Evolutionary conservation across 1,140 invertebrate species (phyloP).

Genomic region (Zeugodacus cucurbitae): DNA sequence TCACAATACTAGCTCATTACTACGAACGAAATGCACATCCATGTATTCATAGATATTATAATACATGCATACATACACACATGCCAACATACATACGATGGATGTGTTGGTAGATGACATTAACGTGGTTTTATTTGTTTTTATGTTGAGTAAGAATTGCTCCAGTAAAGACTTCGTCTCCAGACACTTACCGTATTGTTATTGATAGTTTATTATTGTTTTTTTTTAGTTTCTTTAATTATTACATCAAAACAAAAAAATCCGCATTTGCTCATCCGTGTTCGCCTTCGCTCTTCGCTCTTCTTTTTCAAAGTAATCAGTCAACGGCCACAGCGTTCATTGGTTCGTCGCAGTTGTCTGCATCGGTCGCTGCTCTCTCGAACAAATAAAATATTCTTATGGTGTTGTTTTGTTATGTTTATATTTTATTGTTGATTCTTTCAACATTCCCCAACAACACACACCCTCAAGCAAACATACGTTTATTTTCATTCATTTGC

Average conservation of each 20-base stretch:
- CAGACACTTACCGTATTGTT: background rate
- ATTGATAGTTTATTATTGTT: conserved; percentile 24
- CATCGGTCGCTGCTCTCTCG: conserved; percentile 28
- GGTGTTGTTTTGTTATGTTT: conserved; percentile 22
- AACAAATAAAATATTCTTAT: background rate
- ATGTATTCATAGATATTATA: background rate
- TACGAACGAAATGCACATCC: background rate
- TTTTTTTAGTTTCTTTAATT: background rate
- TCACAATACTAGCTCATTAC: conserved; percentile 42
- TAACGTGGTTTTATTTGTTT: background rate
- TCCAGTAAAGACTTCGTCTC: too few species aligned
- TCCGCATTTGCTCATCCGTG: background rate
- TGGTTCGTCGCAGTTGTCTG: background rate
- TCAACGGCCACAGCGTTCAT: background rate
- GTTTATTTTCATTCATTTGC: conserved; percentile 37
- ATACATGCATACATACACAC: background rate
- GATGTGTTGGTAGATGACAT: background rate
- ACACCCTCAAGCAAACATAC: background rate
- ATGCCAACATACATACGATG: background rate
- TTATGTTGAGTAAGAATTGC: too few species aligned
- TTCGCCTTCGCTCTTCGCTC: background rate
- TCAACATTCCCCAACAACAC: background rate
- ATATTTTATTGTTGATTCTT: conserved; percentile 8
- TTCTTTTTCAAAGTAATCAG: background rate
- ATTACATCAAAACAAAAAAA: background rate